Conservation (phyloP, 2,113 vertebrate genomes). For the Mus pahari region DNA sequence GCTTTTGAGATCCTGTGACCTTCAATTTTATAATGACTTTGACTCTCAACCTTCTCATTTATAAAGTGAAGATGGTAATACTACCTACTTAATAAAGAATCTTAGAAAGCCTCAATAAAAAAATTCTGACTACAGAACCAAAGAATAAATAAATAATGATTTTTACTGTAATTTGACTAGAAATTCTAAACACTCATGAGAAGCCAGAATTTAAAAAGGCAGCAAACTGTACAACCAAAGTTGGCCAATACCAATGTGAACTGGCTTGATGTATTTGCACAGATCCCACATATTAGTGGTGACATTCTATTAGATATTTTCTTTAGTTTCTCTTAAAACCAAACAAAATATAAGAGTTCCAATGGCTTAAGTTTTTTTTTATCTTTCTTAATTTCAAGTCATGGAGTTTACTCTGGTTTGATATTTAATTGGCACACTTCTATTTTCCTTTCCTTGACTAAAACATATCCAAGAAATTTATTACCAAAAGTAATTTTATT, state of each 20-base stretch:
- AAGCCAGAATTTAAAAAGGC: constrained; percentile 15
- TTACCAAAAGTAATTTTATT: constrained; percentile 74
- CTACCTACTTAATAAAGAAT: not conserved
- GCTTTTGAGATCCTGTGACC: not conserved
- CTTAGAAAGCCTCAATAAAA: not conserved
- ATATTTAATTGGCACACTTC: constrained; percentile 55
- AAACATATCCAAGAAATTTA: constrained; percentile 72
- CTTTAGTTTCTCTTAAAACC: constrained; percentile 61
- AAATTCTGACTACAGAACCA: not conserved
- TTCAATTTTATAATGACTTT: not conserved
- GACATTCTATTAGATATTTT: constrained; percentile 54
- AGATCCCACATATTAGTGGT: constrained; percentile 50
- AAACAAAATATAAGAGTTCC: constrained; percentile 59
- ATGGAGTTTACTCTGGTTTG: constrained; percentile 62
- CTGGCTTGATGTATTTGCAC: not conserved
- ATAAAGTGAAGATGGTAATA: not conserved
- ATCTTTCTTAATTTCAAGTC: constrained; percentile 67
- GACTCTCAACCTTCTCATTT: not conserved
- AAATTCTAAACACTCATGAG: not conserved
- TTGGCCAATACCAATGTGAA: not conserved
- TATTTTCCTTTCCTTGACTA: constrained; percentile 59
- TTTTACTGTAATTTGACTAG: not conserved
- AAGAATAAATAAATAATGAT: not conserved
- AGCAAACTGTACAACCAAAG: not conserved
- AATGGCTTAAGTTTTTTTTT: constrained; percentile 58